Conservation (phyloP, 2,888 invertebrate genomes). For the Drosophila infuscata region DNA sequence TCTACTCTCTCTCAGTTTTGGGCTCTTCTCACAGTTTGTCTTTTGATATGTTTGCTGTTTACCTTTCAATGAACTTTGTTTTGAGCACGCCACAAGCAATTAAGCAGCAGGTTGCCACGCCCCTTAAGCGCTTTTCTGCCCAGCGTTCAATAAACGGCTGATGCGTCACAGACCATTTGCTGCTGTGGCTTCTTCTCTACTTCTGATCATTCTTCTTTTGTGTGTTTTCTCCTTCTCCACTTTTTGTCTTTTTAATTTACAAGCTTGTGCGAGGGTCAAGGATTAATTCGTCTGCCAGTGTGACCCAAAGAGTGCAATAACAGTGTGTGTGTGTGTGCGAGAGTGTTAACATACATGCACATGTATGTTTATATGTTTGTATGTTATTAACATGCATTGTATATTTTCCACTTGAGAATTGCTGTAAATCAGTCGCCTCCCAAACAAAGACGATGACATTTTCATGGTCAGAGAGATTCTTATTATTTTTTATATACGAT, state of each 20-base stretch:
- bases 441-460: slow-evolving; percentile 55
- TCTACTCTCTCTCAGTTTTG: not conserved
- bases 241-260: slow-evolving; percentile 70
- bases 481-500: slow-evolving; percentile 25
- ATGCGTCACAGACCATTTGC: slow-evolving; percentile 55
- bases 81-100: slow-evolving; percentile 50
- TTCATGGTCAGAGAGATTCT: slow-evolving; percentile 47
- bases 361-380: not conserved
- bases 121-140: slow-evolving; percentile 12
- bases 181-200: not conserved
- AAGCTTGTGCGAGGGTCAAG: slow-evolving; percentile 70
- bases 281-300: slow-evolving; percentile 72
- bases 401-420: slow-evolving; percentile 33
- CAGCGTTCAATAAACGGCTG: slow-evolving; percentile 27
- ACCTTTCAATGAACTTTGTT: slow-evolving; percentile 61
- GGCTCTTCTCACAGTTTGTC: not conserved
- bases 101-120: slow-evolving; percentile 42
- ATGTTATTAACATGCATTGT: slow-evolving; percentile 15
- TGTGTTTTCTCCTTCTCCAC: not conserved
- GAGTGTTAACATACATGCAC: not conserved
- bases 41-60: slow-evolving; percentile 17
- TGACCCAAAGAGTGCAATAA: slow-evolving; percentile 46
- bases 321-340: slow-evolving; percentile 11
- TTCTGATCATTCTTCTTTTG: slow-evolving; percentile 15
- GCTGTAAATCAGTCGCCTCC: slow-evolving; percentile 34